These are phyloP conservation scores for Pogoniulus pusillus DNA, from an alignment of 2,797 vertebrate species.

Conservation along the genomic window DNA sequence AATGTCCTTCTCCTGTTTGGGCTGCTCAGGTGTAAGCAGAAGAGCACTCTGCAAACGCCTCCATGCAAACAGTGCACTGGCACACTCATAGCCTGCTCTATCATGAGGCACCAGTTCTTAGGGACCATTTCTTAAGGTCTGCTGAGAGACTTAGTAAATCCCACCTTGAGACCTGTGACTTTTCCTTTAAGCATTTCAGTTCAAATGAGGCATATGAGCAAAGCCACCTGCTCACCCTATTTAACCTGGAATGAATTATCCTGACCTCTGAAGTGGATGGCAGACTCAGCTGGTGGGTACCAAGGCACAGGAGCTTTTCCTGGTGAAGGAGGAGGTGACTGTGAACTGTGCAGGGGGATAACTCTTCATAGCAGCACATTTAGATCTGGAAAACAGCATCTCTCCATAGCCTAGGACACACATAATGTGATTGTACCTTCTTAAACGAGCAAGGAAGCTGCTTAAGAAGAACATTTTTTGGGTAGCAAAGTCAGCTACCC, in stretches of 20 bases:
- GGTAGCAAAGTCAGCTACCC: not conserved
- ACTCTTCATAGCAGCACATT: not conserved
- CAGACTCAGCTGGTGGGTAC: rapidly evolving
- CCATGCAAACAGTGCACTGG: rapidly evolving
- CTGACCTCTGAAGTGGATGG: rapidly evolving
- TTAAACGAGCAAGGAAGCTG: not conserved
- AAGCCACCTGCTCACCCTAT: not conserved
- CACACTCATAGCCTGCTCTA: not conserved
- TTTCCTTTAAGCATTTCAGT: not conserved
- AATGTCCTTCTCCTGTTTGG: not conserved
- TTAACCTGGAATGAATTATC: not conserved
- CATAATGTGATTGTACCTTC: not conserved
- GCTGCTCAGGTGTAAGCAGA: not conserved
- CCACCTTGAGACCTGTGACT: not conserved
- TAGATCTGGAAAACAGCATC: not conserved
- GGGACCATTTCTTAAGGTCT: not conserved
- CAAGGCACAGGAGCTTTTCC: not conserved
- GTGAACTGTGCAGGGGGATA: not conserved
- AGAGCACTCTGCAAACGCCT: not conserved
- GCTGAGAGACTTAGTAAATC: not conserved
- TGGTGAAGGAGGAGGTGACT: not conserved
- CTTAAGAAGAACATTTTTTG: not conserved
- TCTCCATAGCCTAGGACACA: not conserved
- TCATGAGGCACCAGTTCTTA: not conserved
- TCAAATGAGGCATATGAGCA: not conserved